Conservation (phyloP, 2,888 invertebrate species). For the Ectemnius continuus region DNA sequence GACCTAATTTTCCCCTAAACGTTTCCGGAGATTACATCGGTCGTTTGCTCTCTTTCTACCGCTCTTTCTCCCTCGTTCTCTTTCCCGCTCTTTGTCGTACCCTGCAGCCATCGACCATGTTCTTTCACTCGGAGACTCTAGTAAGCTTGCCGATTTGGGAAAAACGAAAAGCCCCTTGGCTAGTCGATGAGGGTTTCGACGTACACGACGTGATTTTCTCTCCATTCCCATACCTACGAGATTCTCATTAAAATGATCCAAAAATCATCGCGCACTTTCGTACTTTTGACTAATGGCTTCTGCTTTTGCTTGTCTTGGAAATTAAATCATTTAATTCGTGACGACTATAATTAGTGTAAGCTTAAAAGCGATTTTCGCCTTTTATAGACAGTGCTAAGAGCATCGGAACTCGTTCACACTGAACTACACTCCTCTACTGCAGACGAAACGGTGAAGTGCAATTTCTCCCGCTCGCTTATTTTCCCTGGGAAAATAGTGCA, state of each 20-base stretch:
- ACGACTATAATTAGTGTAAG: background rate
- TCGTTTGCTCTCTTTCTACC: conserved; percentile 8
- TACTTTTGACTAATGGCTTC: background rate
- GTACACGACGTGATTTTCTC: background rate
- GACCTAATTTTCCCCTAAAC: conserved; percentile 77
- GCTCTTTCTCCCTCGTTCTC: too few species aligned
- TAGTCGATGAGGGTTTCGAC: background rate
- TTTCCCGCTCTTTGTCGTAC: conserved; percentile 68
- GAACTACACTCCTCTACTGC: conserved; percentile 17
- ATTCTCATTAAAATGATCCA: background rate
- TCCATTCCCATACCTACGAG: background rate
- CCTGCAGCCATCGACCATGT: conserved; percentile 43
- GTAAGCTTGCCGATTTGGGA: conserved; percentile 60
- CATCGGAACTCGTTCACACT: conserved; percentile 1
- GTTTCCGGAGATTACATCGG: conserved; percentile 77
- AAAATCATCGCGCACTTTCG: background rate
- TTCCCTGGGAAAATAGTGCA: conserved; percentile 19
- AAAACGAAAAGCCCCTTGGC: conserved; percentile 50
- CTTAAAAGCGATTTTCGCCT: too few species aligned
- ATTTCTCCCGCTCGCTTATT: conserved; percentile 32
- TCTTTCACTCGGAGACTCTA: conserved; percentile 46
- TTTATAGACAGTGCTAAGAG: too few species aligned
- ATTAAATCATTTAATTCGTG: background rate
- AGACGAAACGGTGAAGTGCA: conserved; percentile 24
- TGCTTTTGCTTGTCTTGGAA: background rate